These are phyloP conservation scores for Pseudorhiza aurosa DNA, from an alignment of 30 jellyfish, hydroid and myxozoan species.

Conservation along the genomic window DNA sequence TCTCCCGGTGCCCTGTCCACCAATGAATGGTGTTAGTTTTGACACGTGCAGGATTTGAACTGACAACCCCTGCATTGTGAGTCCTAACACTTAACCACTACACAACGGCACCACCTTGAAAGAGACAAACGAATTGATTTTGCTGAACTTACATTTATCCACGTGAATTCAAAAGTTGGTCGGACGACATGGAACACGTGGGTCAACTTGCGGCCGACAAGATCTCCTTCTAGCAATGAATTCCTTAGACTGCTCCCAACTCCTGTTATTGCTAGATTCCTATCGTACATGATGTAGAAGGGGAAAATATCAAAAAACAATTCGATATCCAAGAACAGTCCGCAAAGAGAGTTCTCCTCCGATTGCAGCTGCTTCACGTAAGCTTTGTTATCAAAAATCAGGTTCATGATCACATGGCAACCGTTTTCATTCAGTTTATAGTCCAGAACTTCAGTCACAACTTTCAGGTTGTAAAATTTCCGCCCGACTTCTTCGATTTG, in stretches of 20 bases:
- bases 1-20: too few species aligned
- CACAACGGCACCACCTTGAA: too few species aligned
- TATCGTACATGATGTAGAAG: conserved; percentile 42
- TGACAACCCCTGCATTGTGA: too few species aligned
- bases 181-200: conserved; percentile 64
- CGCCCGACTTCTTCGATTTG: conserved; percentile 71
- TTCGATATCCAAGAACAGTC: conserved; percentile 28
- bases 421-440: conserved; percentile 51
- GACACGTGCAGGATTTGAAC: too few species aligned
- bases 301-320: conserved; percentile 71
- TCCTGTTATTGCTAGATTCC: conserved; percentile 18
- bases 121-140: not conserved
- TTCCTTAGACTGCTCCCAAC: conserved; percentile 54
- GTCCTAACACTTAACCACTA: too few species aligned
- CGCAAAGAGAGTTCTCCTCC: conserved; percentile 39
- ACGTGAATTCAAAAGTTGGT: conserved; percentile 61
- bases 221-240: conserved; percentile 2
- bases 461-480: conserved; percentile 40
- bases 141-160: conserved; percentile 52
- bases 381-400: conserved; percentile 60
- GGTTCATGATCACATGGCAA: conserved; percentile 41
- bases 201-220: conserved; percentile 31
- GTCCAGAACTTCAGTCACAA: conserved; percentile 45
- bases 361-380: conserved; percentile 31
- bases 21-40: too few species aligned